Conservation (phyloP, 2,113 vertebrate genomes). For the Coryphaenoides rupestris region DNA sequence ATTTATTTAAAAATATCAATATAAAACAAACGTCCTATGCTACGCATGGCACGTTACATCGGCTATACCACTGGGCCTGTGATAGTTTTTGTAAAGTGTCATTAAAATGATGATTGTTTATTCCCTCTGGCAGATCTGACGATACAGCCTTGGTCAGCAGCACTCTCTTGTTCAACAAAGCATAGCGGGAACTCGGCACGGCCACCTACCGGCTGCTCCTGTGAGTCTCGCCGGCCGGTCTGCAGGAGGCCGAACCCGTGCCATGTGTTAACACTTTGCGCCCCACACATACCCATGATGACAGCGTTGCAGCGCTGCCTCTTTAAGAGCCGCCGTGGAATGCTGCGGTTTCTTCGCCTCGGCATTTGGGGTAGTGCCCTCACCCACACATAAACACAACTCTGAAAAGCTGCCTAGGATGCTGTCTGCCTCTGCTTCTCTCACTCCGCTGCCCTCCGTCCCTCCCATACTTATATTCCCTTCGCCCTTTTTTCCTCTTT, state of each 20-base stretch:
- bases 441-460: constrained; percentile 15
- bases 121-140: too few relatives aligned
- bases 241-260: constrained; percentile 29
- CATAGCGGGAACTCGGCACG: constrained; percentile 28
- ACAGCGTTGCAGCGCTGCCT: constrained; percentile 61
- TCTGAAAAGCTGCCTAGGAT: constrained; percentile 45
- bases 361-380: constrained; percentile 71
- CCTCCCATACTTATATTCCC: constrained; percentile 3
- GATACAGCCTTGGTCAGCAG: too few relatives aligned
- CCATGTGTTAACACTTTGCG: constrained; percentile 70
- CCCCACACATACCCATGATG: constrained; percentile 55
- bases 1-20: too few relatives aligned
- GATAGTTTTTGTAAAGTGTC: too few relatives aligned
- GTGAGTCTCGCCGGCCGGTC: constrained; percentile 40
- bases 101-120: not conserved
- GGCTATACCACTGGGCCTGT: not conserved
- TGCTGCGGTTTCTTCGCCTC: constrained; percentile 65
- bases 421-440: constrained; percentile 39
- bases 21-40: too few relatives aligned
- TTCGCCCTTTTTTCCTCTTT: constrained; percentile 16
- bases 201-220: constrained; percentile 52
- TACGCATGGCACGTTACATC: not conserved
- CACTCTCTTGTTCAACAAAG: not conserved
- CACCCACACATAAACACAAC: constrained; percentile 62
- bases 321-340: constrained; percentile 69